Conservation (phyloP, 2,113 vertebrate genomes). For the Zeus faber region DNA sequence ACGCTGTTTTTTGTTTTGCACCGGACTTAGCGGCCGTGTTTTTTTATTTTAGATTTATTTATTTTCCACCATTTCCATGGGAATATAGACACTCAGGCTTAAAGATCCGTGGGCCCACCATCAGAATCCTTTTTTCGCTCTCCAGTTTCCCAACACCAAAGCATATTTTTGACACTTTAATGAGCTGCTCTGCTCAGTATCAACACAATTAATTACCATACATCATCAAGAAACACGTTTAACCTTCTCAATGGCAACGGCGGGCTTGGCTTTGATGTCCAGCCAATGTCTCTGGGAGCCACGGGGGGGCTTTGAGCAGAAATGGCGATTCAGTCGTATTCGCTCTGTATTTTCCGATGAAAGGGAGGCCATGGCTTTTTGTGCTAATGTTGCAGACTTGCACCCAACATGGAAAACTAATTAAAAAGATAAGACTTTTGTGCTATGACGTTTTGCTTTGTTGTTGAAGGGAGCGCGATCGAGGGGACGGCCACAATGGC, state of each 20-base stretch:
- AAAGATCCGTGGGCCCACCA: no score
- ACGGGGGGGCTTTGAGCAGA: slow-evolving; percentile 14
- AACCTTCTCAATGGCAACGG: slow-evolving; percentile 31
- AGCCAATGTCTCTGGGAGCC: slow-evolving; percentile 17
- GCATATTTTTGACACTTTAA: no score
- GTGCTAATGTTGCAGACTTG: slow-evolving; percentile 51
- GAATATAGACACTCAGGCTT: no score
- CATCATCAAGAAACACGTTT: slow-evolving; percentile 11
- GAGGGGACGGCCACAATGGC: slow-evolving; percentile 45
- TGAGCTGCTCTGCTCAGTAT: slow-evolving; percentile 6
- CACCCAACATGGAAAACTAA: slow-evolving; percentile 57
- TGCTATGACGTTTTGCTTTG: slow-evolving; percentile 28
- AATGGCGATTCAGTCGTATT: slow-evolving; percentile 37
- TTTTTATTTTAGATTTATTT: no score
- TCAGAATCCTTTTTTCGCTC: no score
- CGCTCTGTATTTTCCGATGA: slow-evolving; percentile 2
- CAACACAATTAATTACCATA: slow-evolving; percentile 25
- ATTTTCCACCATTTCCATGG: no score
- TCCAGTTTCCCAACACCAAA: no score
- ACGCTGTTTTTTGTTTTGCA: no score
- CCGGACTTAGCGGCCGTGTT: no score
- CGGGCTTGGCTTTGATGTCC: slow-evolving; percentile 3
- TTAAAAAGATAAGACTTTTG: slow-evolving; percentile 73
- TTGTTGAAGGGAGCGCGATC: not conserved
- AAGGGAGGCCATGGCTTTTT: slow-evolving; percentile 33